Conservation (phyloP, 1,140 invertebrate genomes). For the Drosophila burlai region DNA sequence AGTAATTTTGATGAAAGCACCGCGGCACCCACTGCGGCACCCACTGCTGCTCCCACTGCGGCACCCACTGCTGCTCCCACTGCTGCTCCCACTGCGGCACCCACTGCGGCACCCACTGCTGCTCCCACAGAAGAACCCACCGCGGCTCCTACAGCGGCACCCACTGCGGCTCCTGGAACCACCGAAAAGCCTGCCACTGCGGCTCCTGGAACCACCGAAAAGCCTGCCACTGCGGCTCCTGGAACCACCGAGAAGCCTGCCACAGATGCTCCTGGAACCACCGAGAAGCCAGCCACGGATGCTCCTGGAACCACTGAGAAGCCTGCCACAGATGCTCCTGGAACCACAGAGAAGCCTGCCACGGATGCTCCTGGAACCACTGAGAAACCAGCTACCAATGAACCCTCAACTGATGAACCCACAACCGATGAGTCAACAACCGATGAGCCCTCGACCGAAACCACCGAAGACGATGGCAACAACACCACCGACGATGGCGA, state of each 20-base stretch:
- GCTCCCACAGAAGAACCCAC: neutral
- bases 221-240: neutral
- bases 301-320: neutral
- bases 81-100: no score
- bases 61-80: neutral
- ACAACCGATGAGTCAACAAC: neutral
- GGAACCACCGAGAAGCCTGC: neutral
- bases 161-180: neutral
- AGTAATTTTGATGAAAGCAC: conserved; percentile 36
- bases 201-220: conserved; percentile 2
- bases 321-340: neutral
- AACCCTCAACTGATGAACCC: neutral
- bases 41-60: neutral
- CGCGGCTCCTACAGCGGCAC: no score
- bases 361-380: neutral
- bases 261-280: neutral
- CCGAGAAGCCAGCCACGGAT: neutral
- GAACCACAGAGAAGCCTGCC: neutral
- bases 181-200: neutral
- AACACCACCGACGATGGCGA: conserved; percentile 3
- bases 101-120: neutral
- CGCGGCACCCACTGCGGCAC: neutral
- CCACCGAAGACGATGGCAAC: conserved; percentile 10
- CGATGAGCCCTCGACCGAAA: neutral
- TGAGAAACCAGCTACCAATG: neutral